A percentile compares a stretch with the other conserved stretches of the same genome.
phyloP scores from a whole-genome alignment of 2,888 invertebrate genomes.

The Tholera decimalis region DNA sequence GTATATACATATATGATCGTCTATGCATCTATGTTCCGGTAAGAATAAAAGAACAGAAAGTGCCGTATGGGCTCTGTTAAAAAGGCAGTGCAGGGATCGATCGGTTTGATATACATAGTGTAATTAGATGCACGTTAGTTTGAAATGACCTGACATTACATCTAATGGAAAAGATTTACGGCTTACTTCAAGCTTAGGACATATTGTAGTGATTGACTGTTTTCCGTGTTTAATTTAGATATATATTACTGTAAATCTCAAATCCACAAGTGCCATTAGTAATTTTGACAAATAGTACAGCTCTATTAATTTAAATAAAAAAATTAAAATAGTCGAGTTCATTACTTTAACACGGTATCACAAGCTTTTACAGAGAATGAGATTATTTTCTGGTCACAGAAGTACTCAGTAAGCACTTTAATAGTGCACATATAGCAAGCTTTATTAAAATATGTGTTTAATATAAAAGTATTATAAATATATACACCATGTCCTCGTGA shows the following conservation, averaged over 20 bases:
- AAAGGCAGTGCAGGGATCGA: not conserved
- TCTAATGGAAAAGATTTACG: not conserved
- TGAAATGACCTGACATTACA: not conserved
- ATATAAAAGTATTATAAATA: slow-evolving; percentile 30
- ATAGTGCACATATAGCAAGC: slow-evolving; percentile 10
- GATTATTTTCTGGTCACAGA: slow-evolving; percentile 49
- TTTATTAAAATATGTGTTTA: slow-evolving; percentile 8
- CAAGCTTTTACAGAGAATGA: slow-evolving; percentile 13
- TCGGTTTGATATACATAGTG: not conserved
- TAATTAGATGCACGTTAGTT: not conserved
- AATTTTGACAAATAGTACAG: slow-evolving; percentile 59
- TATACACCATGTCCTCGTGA: not conserved
- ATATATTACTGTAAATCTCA: slow-evolving; percentile 26
- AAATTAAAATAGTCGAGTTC: slow-evolving; percentile 10
- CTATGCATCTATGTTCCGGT: not conserved
- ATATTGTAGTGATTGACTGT: not conserved
- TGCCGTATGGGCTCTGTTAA: not conserved
- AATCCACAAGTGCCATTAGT: slow-evolving; percentile 39
- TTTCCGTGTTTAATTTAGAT: slow-evolving; percentile 15
- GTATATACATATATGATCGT: slow-evolving; percentile 17
- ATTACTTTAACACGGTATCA: slow-evolving; percentile 6
- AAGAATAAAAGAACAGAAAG: too few species aligned
- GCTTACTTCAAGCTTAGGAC: not conserved
- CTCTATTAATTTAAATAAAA: slow-evolving; percentile 27
- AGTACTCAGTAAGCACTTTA: slow-evolving; percentile 52